Percentiles rank a stretch among this genome's conserved stretches.
Conservation (phyloP, 2,888 invertebrate species). For the Hirtodrosophila alboralis region DNA sequence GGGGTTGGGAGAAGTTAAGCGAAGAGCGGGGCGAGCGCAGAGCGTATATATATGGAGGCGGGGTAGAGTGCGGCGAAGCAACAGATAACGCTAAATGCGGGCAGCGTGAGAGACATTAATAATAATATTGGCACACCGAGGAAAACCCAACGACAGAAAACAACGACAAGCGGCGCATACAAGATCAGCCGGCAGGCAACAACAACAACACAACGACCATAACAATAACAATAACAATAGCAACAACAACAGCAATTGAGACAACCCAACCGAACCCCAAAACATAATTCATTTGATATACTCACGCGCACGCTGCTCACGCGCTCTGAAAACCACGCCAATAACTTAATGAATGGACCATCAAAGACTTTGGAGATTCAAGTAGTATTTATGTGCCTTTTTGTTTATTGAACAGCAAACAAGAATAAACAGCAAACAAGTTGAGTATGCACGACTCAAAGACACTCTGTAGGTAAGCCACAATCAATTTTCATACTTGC, state of each 20-base stretch:
- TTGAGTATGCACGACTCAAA: too few species aligned
- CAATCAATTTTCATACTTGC: too few species aligned
- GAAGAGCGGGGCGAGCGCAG: not conserved
- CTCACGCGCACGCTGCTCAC: conserved; percentile 53
- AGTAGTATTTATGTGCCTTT: conserved; percentile 51
- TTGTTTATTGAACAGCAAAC: conserved; percentile 36
- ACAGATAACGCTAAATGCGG: conserved; percentile 31
- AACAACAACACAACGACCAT: conserved; percentile 12
- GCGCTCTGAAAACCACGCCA: conserved; percentile 70
- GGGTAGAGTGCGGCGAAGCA: conserved; percentile 3
- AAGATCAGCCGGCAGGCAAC: conserved; percentile 48
- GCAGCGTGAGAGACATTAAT: conserved; percentile 72
- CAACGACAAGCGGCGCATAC: conserved; percentile 52
- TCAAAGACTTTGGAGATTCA: conserved; percentile 50
- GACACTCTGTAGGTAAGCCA: too few species aligned
- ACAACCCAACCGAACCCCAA: conserved; percentile 10
- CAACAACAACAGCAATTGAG: conserved; percentile 34
- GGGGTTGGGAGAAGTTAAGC: too few species aligned
- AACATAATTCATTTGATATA: conserved; percentile 54
- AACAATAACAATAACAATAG: conserved; percentile 12
- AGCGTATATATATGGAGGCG: not conserved
- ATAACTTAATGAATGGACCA: conserved; percentile 58
- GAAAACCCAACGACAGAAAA: conserved; percentile 45
- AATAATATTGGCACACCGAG: conserved; percentile 59
- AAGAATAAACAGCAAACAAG: conserved; percentile 1